Evolutionary conservation across 2,797 vertebrate species (phyloP), one percentile per base, ranked within the genome.

Genomic region (Pipistrellus pygmaeus): DNA sequence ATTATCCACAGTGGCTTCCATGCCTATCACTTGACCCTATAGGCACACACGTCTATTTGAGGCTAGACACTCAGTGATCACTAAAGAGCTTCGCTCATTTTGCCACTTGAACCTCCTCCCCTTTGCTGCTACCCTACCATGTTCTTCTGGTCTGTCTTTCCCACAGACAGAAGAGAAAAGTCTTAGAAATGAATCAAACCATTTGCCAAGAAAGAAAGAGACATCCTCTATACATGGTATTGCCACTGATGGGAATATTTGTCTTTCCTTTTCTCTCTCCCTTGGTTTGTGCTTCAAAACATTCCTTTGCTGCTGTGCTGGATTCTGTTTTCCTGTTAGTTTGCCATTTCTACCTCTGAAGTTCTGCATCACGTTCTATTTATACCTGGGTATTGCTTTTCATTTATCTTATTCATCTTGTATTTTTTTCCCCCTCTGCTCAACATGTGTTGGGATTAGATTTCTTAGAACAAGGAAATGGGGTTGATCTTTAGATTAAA

Each of bases 391-490:
- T 93, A 64, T 94, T 96, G 72, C 41, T 90, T 96, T 92, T 94
- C 90, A 80, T 92, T 94, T 89, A 83, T 85, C 94, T 96, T 94
- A 93, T 93, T 93, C 90, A 88, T 96, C 57, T 97, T 96, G 83
- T 80, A 5, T 75, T 75, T 90, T 83, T 84, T 77, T 53, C 4
- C 14, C 38, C 18, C 81, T 76, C 87, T 73, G 86, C 51, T 95
- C 93, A 88, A 89, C 89, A 69, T 93, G 68, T 94, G 87, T 94
- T 96, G 92, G 90, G 87, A 88, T 97, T 95, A 93, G 66, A 95
- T 96, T 96, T 95, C 94, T 83, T 93, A 93, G 90, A n/a, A 55
- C 51, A 91, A 91, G 73, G 84, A 96, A 95, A 87, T 32, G 32
- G 53, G 71, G 72, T 72, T 95, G 87, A 92, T 94, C 85, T 95